A percentile compares a stretch with the other conserved stretches of the same genome.
Conservation (phyloP, 2,888 invertebrate genomes). For the Lucinisca nassula region DNA sequence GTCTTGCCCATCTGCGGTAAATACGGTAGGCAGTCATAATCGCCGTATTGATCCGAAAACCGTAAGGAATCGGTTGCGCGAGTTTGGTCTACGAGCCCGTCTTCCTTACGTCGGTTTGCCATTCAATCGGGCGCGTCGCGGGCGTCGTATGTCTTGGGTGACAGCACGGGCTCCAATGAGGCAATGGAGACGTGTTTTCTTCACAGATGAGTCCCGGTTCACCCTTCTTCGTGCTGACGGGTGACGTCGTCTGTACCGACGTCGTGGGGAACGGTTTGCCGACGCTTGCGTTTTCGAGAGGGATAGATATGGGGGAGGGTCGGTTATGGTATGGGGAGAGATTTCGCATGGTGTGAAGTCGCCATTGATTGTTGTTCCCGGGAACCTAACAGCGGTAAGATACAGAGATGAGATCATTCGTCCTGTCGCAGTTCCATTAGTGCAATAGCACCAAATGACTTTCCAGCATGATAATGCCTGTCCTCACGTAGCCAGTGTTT, state of each 20-base stretch:
- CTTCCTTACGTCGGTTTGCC: too few species aligned
- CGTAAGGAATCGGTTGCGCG: conserved; percentile 23
- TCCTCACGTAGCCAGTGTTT: conserved; percentile 20
- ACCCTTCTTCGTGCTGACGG: too few species aligned
- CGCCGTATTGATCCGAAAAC: conserved; percentile 26
- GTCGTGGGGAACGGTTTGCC: conserved; percentile 26
- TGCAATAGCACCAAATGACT: neutral
- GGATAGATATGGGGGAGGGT: conserved; percentile 17
- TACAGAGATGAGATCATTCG: conserved; percentile 12
- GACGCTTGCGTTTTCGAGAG: conserved; percentile 15
- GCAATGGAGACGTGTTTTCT: conserved; percentile 21
- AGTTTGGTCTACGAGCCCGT: too few species aligned
- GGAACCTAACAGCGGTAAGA: conserved; percentile 21
- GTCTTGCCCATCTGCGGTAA: conserved; percentile 21
- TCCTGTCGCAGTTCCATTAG: neutral
- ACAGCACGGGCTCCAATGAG: too few species aligned
- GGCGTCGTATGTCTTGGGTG: too few species aligned
- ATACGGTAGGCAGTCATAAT: conserved; percentile 16
- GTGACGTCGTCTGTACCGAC: too few species aligned
- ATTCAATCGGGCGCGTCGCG: too few species aligned
- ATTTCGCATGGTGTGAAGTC: conserved; percentile 27
- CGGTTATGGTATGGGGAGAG: neutral
- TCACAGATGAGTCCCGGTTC: conserved; percentile 21
- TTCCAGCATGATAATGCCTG: conserved; percentile 44
- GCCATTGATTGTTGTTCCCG: conserved; percentile 9